Evolutionary conservation across 2,797 vertebrate species (phyloP), one percentile per base, ranked within the genome.

Genomic region (Epinephelus awoara): DNA sequence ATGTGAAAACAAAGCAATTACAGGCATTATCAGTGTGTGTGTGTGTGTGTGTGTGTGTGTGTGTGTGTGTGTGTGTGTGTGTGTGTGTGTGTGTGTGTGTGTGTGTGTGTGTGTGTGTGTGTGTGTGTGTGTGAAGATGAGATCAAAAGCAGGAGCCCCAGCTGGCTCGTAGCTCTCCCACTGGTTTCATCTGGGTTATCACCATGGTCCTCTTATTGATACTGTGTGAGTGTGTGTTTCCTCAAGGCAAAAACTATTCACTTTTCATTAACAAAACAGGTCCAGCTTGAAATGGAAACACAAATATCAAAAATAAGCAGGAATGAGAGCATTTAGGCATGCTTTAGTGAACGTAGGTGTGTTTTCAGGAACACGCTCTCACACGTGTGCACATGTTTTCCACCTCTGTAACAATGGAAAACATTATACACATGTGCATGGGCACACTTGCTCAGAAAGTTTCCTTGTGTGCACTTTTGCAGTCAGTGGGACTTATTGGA

Each of bases 1-100:
- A 83, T 79, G 83, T 86, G 76, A 89, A 90, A 87, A 87, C 83
- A 90, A 90, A 87, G 79, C 85, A 85, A 84, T 89, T 85, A 85
- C 59, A 85, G 54, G 72, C 72, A n/a, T 77, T 82, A 83, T 75
- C 87, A 55, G 72, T 46, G 13, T 68, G 47, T 12, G 57, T 29
- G 66, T 58, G 58, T 42, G 5, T 29, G 44, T 40, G 62, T 59
- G 65, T 25, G 44, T 21, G 17, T 49, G 25, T 27, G n/a, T 27
- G 59, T 47, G 17, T 51, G 14, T 66, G 44, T 42, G 67, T 51
- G 46, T 59, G 65, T 56, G 54, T 50, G 46, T 56, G 77, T 50
- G 63, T 66, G 68, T 54, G 61, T 47, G 34, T 14, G 57, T 42
- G 59, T 25, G 62, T 19, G 17, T 23, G 64, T 17, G 64, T 40